A percentile compares a stretch with the other conserved stretches of the same genome.
phyloP scores from a whole-genome alignment of 2,113 vertebrate genomes.

The Neoarius graeffei region DNA sequence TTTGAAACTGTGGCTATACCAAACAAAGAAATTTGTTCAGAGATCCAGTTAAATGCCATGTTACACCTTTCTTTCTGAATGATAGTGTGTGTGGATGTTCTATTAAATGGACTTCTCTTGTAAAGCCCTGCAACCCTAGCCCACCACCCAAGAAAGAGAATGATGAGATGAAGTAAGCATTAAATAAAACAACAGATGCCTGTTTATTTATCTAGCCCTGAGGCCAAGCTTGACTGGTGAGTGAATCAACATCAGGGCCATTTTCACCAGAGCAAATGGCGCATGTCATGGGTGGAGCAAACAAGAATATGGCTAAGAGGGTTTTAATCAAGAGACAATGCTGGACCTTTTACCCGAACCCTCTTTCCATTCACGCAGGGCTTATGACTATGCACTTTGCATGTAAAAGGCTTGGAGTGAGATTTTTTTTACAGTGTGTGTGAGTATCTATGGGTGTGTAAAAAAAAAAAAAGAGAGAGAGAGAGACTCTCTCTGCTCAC shows the following conservation, averaged over 20 bases:
- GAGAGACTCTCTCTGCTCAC: constrained; percentile 25
- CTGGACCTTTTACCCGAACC: constrained; percentile 23
- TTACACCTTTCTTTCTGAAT: constrained; percentile 37
- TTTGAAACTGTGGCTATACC: constrained; percentile 36
- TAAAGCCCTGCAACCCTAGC: not conserved
- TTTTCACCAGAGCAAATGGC: constrained; percentile 69
- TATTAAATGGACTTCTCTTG: constrained; percentile 29
- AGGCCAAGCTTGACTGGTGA: constrained; percentile 53
- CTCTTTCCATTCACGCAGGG: constrained; percentile 9
- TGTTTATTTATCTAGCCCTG: constrained; percentile 65
- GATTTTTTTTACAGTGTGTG: constrained; percentile 29
- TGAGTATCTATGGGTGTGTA: constrained; percentile 25
- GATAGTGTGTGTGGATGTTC: constrained; percentile 38
- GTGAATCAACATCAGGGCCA: constrained; percentile 63
- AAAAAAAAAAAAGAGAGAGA: not conserved
- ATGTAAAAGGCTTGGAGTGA: constrained; percentile 37
- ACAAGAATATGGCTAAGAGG: constrained; percentile 63
- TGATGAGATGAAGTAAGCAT: constrained; percentile 44
- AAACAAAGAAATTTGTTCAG: constrained; percentile 33
- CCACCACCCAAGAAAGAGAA: constrained; percentile 28
- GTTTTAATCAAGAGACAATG: constrained; percentile 62
- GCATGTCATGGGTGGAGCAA: constrained; percentile 60
- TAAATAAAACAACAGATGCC: constrained; percentile 64
- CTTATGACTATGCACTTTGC: constrained; percentile 31
- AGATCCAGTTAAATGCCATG: constrained; percentile 48